Percentiles rank a stretch among this genome's conserved stretches.
Evolutionary conservation across 2,888 invertebrate genomes (phyloP).

Genomic region (Colletes collaris): DNA sequence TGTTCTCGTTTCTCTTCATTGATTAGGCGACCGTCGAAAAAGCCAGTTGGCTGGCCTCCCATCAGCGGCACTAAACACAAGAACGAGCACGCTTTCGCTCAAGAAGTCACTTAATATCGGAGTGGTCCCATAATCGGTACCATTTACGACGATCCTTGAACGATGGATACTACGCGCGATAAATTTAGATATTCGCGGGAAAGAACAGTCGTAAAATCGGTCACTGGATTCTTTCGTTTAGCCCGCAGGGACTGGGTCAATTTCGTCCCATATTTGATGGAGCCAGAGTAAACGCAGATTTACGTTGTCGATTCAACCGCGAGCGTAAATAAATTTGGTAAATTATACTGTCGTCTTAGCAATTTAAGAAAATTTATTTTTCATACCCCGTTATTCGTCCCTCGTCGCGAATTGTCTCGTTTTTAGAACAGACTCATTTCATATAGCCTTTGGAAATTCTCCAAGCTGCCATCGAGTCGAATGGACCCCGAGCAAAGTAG

Average conservation of each 20-base stretch:
- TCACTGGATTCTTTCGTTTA: not conserved
- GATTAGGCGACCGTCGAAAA: constrained; percentile 32
- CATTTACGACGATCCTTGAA: not conserved
- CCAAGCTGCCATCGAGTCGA: constrained; percentile 16
- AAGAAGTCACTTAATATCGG: constrained; percentile 17
- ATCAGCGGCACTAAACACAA: not conserved
- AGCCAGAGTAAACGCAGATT: no score
- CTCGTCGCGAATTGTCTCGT: not conserved
- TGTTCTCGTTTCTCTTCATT: constrained; percentile 21
- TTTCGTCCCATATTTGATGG: no score
- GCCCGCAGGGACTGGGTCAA: no score
- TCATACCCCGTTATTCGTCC: no score
- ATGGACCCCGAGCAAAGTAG: constrained; percentile 19
- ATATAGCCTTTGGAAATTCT: not conserved
- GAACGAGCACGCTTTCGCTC: not conserved
- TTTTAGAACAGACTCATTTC: not conserved
- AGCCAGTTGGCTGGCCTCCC: constrained; percentile 22
- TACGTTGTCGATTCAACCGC: no score
- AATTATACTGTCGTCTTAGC: no score
- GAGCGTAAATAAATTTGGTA: no score
- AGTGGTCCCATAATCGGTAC: not conserved
- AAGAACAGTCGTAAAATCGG: not conserved
- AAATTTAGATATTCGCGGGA: not conserved
- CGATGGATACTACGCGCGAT: not conserved
- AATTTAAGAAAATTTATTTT: no score